Conservation (phyloP, 2,797 vertebrate species). For the Mionectes olivaceus region DNA sequence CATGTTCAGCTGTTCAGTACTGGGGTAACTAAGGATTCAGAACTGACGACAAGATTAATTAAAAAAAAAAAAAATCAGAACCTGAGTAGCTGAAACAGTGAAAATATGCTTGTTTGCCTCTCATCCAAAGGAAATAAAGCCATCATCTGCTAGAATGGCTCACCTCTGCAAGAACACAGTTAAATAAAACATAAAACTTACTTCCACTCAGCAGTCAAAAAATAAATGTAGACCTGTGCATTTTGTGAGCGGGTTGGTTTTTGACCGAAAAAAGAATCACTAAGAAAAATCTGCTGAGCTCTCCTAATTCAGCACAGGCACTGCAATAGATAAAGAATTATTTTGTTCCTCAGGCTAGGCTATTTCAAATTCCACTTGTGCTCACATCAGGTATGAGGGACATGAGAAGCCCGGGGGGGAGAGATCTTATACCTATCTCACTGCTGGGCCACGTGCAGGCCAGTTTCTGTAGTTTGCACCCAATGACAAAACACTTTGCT, state of each 20-base stretch:
- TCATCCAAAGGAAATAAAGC: not conserved
- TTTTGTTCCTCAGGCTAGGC: not conserved
- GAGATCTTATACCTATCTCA: not conserved
- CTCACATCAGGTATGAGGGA: not conserved
- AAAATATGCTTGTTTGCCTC: not conserved
- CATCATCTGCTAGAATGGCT: not conserved
- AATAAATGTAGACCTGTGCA: not conserved
- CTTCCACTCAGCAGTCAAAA: constrained; percentile 1
- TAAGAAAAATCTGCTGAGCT: not conserved
- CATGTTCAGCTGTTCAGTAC: not conserved
- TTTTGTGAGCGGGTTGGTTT: not conserved
- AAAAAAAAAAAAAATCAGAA: not conserved
- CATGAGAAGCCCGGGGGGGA: not conserved
- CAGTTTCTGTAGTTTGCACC: not conserved
- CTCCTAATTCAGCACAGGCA: not conserved
- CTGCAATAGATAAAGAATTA: not conserved
- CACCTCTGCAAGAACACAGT: not conserved
- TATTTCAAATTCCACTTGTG: not conserved
- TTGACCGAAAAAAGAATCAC: not conserved
- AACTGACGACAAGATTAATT: not conserved
- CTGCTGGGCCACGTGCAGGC: not conserved
- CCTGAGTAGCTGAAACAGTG: not conserved
- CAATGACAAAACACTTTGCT: not conserved
- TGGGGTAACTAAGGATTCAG: not conserved
- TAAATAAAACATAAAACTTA: not conserved